Percentiles rank a stretch among this genome's conserved stretches.
Conservation (phyloP, 2,888 invertebrate species). For the Cerceris rybyensis region DNA sequence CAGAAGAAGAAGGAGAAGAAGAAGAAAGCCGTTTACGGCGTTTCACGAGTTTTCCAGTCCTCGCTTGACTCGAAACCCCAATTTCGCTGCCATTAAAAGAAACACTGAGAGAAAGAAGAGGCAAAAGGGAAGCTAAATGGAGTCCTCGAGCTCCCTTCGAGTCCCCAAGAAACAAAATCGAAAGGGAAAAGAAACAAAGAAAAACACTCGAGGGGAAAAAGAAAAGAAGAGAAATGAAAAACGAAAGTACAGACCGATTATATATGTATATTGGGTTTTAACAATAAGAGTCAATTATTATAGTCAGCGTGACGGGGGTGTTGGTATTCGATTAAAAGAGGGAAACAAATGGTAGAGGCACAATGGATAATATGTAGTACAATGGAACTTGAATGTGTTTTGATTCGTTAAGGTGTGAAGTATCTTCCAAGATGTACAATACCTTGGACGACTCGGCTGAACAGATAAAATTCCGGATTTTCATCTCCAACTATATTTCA, state of each 20-base stretch:
- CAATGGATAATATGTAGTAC: slow-evolving; percentile 46
- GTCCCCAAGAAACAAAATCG: no score
- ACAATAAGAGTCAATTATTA: slow-evolving; percentile 66
- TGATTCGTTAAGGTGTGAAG: slow-evolving; percentile 65
- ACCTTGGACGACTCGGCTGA: slow-evolving; percentile 52
- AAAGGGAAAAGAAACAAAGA: slow-evolving; percentile 1
- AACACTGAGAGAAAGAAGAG: slow-evolving; percentile 13
- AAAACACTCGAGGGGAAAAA: slow-evolving; percentile 6
- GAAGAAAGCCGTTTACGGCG: background rate
- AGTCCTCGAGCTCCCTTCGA: no score
- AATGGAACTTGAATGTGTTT: slow-evolving; percentile 60
- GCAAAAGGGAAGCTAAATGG: slow-evolving; percentile 8
- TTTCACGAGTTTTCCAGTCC: slow-evolving; percentile 5
- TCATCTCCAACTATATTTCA: background rate
- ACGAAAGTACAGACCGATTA: slow-evolving; percentile 62
- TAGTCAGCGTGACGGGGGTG: slow-evolving; percentile 49
- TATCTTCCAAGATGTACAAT: slow-evolving; percentile 71
- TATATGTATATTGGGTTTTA: slow-evolving; percentile 59
- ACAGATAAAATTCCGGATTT: slow-evolving; percentile 34
- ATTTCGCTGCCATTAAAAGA: slow-evolving; percentile 5
- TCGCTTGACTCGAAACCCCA: background rate
- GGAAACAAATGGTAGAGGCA: slow-evolving; percentile 45
- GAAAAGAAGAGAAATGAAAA: slow-evolving; percentile 16
- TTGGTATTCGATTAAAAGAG: slow-evolving; percentile 32
- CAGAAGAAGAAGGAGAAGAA: background rate